Base-by-base conservation (phyloP, 2,113 vertebrate species). In the Epinephelus fuscoguttatus region DNA sequence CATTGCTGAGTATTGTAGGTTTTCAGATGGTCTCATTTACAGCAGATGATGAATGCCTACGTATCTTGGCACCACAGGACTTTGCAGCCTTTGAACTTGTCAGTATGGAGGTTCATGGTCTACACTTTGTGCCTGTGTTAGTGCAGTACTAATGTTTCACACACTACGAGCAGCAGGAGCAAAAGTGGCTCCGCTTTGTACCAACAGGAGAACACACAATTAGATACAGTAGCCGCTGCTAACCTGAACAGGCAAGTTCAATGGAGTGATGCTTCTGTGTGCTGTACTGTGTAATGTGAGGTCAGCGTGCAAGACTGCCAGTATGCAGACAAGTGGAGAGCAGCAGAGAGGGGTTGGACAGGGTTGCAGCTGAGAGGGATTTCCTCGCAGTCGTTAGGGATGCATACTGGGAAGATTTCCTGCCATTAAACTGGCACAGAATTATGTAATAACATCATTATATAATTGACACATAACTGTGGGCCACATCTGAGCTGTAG, bases 241-340 rank as follows among this genome's bases (percentile, higher is more conserved):
- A 81, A 91, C 78, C n/a, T 78, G 78, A 91, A 81, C 78, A 63
- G 81, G 75, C 87, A 79, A 85, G 80, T 77, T 85, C 80, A 89
- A 73, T 85, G 52, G 70, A 81, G 82, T 71, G 84, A 80, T 59
- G 45, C 80, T 27, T 72, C 64, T 75, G 61, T 83, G 70, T 81
- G 80, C 78, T 81, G 70, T 73, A 59, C 71, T 88, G 82, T 84
- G 67, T 83, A 78, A 86, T 85, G 59, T 67, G 73, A 89, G 87
- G 85, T 85, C 85, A 89, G 56, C 45, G 27, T 89, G 76, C 61
- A 59, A 74, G 81, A 47, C 70, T 75, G 75, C 70, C 52, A 56
- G 64, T 52, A 66, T 75, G 71, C 66, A 85, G 68, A 60, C 79
- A 62, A 73, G 59, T 50, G 57, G 68, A 80, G 81, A 82, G 70